phyloP scores from a whole-genome alignment of 2,797 vertebrate genomes.

The Sebastes jordani region DNA sequence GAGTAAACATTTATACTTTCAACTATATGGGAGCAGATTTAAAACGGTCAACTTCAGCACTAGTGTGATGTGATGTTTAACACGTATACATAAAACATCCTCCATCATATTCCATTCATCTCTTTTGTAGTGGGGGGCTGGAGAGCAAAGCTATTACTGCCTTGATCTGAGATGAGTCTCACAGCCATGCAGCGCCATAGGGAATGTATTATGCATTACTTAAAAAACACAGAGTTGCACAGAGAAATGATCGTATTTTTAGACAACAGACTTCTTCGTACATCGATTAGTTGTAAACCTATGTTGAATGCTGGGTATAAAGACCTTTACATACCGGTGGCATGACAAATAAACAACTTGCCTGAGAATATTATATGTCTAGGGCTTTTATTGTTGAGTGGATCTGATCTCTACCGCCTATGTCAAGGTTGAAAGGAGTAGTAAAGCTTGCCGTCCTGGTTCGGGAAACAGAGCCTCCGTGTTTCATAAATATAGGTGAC shows the following conservation, averaged over 20 bases:
- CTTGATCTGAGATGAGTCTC: slow-evolving; percentile 27
- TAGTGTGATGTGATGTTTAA: neutral
- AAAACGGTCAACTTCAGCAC: neutral
- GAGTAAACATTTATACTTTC: neutral
- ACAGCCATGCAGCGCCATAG: neutral
- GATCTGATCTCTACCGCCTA: too few species aligned
- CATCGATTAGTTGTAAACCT: neutral
- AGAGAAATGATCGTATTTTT: slow-evolving; percentile 2
- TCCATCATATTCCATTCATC: slow-evolving; percentile 4
- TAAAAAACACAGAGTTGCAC: slow-evolving; percentile 25
- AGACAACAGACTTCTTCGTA: neutral
- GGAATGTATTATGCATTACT: slow-evolving; percentile 37
- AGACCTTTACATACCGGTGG: too few species aligned
- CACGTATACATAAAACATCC: neutral
- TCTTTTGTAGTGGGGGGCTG: neutral
- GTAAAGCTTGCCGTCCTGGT: too few species aligned
- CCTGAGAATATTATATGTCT: too few species aligned
- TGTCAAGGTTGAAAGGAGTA: too few species aligned
- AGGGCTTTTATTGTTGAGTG: too few species aligned
- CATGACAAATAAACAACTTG: too few species aligned
- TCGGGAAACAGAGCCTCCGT: too few species aligned
- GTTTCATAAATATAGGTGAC: too few species aligned
- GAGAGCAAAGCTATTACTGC: slow-evolving; percentile 14
- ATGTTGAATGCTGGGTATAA: neutral
- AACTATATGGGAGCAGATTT: neutral